Evolutionary conservation across 2,797 vertebrate species (phyloP), one percentile per base, ranked within the genome.

Genomic region (Oreonectes daqikongensis): DNA sequence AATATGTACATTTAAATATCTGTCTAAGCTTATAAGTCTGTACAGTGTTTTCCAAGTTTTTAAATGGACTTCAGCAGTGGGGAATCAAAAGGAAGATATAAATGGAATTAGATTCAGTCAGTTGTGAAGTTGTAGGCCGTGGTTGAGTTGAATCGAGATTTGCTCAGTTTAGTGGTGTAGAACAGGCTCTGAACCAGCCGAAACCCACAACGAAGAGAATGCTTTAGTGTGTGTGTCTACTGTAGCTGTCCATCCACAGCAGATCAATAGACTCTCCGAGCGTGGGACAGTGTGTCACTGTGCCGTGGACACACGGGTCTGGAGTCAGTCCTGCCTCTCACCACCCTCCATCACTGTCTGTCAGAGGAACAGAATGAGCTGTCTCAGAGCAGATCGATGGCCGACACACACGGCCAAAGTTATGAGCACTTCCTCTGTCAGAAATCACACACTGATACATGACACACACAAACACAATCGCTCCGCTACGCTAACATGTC

Each of bases 341-440:
- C 14, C 44, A 55, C 69, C 65, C 75, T 97, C 95, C 95, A 95
- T 97, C 95, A 96, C 92, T 90, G 88, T 89, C 87, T 95, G 95
- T 95, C 95, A 94, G 87, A 85, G 90, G 93, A 94, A 94, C 94
- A 93, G 96, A 98, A 98, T 97, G 94, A 98, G 96, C 96, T 95
- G 96, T 97, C 95, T 96, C 90, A 90, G 89, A 70, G 80, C 90
- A 91, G 94, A 96, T 95, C 95, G 95, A 97, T 96, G 95, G 92
- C 92, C 94, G 94, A 95, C 95, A 95, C 88, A 4, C 9, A 85
- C 87, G 81, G 74, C 82, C 87, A 89, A 93, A 93, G 92, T 95
- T 95, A 92, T 92, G 95, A 90, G 82, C 48, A 92, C 89, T 85
- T 87, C 88, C 93, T 92, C 89, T 94, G 92, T 94, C 92, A 93